These are phyloP conservation scores for Coilia nasus DNA, from an alignment of 2,797 vertebrate genomes.

Conservation along the genomic window DNA sequence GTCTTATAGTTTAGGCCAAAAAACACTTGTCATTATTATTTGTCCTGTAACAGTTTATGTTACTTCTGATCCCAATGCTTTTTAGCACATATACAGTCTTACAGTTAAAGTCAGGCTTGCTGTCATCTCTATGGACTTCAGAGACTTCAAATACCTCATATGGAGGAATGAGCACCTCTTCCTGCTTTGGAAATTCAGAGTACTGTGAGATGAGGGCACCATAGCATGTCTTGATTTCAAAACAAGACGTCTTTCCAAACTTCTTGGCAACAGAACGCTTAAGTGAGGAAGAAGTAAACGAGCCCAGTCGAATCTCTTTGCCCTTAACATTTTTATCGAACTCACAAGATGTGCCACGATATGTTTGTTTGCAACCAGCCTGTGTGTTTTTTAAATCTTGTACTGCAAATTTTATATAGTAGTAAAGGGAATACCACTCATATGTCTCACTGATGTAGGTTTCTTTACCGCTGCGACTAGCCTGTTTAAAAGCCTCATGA, in stretches of 20 bases:
- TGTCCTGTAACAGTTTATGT: too few relatives aligned
- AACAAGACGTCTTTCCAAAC: neutral
- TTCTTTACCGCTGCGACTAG: neutral
- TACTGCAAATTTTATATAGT: neutral
- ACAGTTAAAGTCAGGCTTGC: neutral
- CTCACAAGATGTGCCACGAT: neutral
- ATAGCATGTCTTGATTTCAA: neutral
- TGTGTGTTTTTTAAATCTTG: neutral
- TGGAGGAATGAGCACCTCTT: neutral
- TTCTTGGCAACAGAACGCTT: neutral
- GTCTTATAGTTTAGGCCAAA: too few relatives aligned
- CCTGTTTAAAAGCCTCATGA: neutral
- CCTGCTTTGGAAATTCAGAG: neutral
- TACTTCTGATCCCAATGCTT: too few relatives aligned
- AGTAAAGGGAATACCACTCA: neutral
- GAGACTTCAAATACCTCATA: neutral
- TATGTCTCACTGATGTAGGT: neutral
- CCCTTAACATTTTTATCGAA: neutral
- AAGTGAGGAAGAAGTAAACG: neutral
- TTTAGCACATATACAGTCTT: too few relatives aligned
- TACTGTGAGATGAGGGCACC: neutral
- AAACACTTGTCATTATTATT: too few relatives aligned
- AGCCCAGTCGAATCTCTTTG: neutral
- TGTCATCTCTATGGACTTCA: neutral
- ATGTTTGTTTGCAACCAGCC: neutral